Conservation (phyloP, 2,888 invertebrate genomes). For the Ophion obscuratus region DNA sequence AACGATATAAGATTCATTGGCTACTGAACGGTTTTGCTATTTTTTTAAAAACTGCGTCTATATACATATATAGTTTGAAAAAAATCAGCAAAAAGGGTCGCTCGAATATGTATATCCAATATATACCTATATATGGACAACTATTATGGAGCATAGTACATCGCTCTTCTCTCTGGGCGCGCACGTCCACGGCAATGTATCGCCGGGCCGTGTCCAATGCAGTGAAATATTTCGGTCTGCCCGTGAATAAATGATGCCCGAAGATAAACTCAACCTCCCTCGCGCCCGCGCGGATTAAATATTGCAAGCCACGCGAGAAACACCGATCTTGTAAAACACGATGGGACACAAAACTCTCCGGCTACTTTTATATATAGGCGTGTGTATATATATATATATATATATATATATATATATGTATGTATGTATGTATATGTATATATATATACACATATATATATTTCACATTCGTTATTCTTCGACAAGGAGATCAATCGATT, state of each 20-base stretch:
- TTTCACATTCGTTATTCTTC: conserved; percentile 6
- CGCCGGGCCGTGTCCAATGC: conserved; percentile 41
- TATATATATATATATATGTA: not conserved
- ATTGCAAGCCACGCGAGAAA: conserved; percentile 51
- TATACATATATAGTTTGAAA: not conserved
- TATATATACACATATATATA: not conserved
- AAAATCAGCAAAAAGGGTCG: not conserved
- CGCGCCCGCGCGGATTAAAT: conserved; percentile 52
- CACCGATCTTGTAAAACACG: conserved; percentile 37
- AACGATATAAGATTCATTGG: conserved; percentile 8
- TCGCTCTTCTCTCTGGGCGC: conserved; percentile 30
- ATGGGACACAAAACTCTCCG: conserved; percentile 24
- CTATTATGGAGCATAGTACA: conserved; percentile 23
- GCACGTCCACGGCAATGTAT: conserved; percentile 39
- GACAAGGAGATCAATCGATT: not conserved
- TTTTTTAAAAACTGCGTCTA: not conserved
- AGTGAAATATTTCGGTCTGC: conserved; percentile 61
- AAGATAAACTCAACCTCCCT: conserved; percentile 62
- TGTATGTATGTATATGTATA: too few species aligned
- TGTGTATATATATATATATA: not conserved
- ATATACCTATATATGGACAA: not conserved
- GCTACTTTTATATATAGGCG: too few species aligned
- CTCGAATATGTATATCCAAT: not conserved
- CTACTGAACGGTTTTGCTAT: not conserved
- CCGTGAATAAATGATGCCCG: conserved; percentile 60